Conservation (phyloP, 1,140 invertebrate genomes). For the Micrasema minimum region DNA sequence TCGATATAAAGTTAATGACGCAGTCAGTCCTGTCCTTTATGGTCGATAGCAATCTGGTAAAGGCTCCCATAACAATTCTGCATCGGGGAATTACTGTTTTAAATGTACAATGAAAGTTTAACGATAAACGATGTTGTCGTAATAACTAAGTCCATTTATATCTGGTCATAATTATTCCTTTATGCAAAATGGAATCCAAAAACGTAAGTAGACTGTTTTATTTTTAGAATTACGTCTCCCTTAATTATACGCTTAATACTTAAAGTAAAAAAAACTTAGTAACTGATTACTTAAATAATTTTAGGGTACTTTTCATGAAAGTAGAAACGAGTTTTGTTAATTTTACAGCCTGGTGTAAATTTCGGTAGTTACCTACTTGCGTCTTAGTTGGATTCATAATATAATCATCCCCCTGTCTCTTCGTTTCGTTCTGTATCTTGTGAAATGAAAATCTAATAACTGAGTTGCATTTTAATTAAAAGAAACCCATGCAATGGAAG, state of each 20-base stretch:
- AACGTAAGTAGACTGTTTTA: neutral
- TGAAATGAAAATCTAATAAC: no score
- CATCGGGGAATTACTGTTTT: conserved; percentile 12
- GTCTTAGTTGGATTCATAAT: no score
- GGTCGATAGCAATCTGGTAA: conserved; percentile 30
- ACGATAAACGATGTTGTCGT: neutral
- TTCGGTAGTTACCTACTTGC: no score
- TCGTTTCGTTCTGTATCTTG: no score
- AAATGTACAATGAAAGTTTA: neutral
- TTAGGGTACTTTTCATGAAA: no score
- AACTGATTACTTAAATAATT: no score
- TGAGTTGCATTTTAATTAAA: no score
- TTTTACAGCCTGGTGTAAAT: no score
- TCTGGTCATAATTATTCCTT: neutral
- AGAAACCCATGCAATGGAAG: no score
- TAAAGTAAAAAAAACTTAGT: neutral
- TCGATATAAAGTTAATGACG: conserved; percentile 23
- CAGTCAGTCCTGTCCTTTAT: neutral
- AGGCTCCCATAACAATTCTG: conserved; percentile 4
- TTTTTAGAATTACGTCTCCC: neutral
- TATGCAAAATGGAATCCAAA: neutral
- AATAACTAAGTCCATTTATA: neutral
- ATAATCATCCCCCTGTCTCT: no score
- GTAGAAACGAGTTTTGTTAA: no score
- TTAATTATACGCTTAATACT: neutral